Conservation (phyloP, 2,113 vertebrate genomes). For the Labrus mixtus region DNA sequence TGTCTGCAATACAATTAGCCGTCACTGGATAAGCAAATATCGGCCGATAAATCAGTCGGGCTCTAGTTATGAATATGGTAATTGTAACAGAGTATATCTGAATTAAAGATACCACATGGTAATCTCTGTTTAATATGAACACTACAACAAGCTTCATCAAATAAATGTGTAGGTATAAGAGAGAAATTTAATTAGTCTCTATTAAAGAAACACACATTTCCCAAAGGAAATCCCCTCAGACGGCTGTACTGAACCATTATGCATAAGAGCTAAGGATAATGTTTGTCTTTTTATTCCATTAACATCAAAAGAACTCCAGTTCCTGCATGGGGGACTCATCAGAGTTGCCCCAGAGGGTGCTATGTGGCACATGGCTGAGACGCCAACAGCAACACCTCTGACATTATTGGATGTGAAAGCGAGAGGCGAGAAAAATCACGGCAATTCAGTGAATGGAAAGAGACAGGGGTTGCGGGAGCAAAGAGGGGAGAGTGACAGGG, state of each 20-base stretch:
- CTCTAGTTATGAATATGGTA: neutral
- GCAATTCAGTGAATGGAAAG: conserved; percentile 8
- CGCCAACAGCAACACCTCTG: conserved; percentile 49
- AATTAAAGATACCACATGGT: neutral
- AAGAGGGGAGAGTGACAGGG: neutral
- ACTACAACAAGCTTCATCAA: neutral
- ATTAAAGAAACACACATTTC: neutral
- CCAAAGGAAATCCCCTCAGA: conserved; percentile 21
- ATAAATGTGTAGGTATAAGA: neutral
- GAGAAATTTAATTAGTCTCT: neutral
- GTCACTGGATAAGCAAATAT: no score
- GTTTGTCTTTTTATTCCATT: conserved; percentile 16
- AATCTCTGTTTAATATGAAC: neutral
- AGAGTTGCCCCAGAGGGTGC: conserved; percentile 2
- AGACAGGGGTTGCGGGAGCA: conserved; percentile 6
- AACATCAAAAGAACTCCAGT: conserved; percentile 5
- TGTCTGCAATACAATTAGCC: no score
- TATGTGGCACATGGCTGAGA: conserved; percentile 9
- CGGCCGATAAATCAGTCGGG: no score
- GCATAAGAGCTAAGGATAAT: neutral
- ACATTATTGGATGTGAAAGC: conserved; percentile 48
- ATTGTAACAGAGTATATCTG: neutral
- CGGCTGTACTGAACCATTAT: conserved; percentile 15
- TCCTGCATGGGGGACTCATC: conserved; percentile 27
- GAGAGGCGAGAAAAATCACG: conserved; percentile 20